A percentile compares a stretch with the other conserved stretches of the same genome.
These are phyloP conservation scores for Sparidentex hasta DNA, from an alignment of 2,797 vertebrate genomes.

Conservation along the genomic window DNA sequence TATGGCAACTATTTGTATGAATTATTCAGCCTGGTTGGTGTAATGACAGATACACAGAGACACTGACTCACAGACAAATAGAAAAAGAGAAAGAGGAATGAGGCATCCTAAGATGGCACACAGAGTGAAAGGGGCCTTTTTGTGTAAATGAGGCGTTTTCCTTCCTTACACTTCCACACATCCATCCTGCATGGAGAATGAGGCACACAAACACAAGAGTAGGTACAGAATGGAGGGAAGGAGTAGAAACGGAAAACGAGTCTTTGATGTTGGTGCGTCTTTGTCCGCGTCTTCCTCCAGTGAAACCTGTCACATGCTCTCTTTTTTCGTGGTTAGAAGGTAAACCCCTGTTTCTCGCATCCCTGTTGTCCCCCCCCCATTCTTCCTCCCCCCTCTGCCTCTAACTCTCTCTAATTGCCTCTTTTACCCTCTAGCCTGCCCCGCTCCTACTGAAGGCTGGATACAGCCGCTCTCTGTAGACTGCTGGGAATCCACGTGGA, in stretches of 20 bases:
- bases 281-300: conserved; percentile 62
- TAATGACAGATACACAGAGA: conserved; percentile 14
- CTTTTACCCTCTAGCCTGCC: conserved; percentile 71
- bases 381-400: conserved; percentile 41
- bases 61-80: conserved; percentile 1
- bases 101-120: conserved; percentile 33
- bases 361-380: conserved; percentile 48
- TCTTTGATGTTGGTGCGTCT: conserved; percentile 69
- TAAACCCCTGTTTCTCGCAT: conserved; percentile 58
- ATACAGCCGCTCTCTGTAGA: conserved; percentile 70
- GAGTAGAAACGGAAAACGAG: conserved; percentile 16
- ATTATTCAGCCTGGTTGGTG: conserved; percentile 7
- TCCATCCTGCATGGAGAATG: conserved; percentile 40
- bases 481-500: conserved; percentile 61
- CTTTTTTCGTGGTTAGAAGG: conserved; percentile 56
- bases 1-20: conserved; percentile 19
- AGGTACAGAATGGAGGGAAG: conserved; percentile 26
- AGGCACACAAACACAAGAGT: conserved; percentile 23
- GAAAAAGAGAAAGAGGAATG: conserved; percentile 1
- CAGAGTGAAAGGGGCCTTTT: conserved; percentile 39
- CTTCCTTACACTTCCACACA: conserved; percentile 33
- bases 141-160: conserved; percentile 66
- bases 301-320: conserved; percentile 66
- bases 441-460: conserved; percentile 48
- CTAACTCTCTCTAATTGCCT: conserved; percentile 76